Conservation (phyloP, 2,888 invertebrate genomes). For the Diarsia dahlii region DNA sequence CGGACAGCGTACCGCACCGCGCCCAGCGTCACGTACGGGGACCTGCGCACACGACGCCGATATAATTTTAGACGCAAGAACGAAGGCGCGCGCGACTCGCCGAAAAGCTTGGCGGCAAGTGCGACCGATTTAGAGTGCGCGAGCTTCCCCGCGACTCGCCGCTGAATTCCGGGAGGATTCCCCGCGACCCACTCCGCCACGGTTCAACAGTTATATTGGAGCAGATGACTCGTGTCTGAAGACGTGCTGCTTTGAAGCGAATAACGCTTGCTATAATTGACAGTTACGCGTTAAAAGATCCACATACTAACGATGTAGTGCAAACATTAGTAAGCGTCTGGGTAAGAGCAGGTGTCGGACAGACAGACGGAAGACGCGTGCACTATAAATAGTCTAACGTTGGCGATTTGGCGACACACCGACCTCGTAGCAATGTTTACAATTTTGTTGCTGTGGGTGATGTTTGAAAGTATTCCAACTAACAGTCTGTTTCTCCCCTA, state of each 20-base stretch:
- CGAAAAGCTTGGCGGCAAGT: slow-evolving; percentile 86
- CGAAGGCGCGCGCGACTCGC: slow-evolving; percentile 80
- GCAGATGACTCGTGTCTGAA: slow-evolving; percentile 78
- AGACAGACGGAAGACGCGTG: slow-evolving; percentile 88
- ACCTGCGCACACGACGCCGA: slow-evolving; percentile 83
- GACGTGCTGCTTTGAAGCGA: slow-evolving; percentile 73
- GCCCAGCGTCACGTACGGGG: slow-evolving; percentile 92
- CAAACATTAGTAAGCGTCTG: slow-evolving; percentile 71
- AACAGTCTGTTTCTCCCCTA: neutral
- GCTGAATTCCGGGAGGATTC: slow-evolving; percentile 89
- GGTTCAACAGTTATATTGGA: slow-evolving; percentile 81
- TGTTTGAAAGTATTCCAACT: slow-evolving; percentile 50
- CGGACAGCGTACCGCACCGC: slow-evolving; percentile 93
- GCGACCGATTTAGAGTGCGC: slow-evolving; percentile 87
- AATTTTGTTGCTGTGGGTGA: slow-evolving; percentile 76
- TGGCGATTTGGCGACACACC: slow-evolving; percentile 86
- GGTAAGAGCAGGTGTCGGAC: slow-evolving; percentile 83
- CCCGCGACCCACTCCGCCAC: slow-evolving; percentile 86
- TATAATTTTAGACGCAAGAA: slow-evolving; percentile 72
- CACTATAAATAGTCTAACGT: slow-evolving; percentile 85
- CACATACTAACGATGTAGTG: slow-evolving; percentile 67
- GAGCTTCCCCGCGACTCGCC: slow-evolving; percentile 84
- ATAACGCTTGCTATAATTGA: slow-evolving; percentile 64
- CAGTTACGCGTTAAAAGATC: slow-evolving; percentile 63
- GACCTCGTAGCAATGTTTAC: slow-evolving; percentile 88